Conservation (phyloP, 1,140 invertebrate species). For the Megathymus violae region DNA sequence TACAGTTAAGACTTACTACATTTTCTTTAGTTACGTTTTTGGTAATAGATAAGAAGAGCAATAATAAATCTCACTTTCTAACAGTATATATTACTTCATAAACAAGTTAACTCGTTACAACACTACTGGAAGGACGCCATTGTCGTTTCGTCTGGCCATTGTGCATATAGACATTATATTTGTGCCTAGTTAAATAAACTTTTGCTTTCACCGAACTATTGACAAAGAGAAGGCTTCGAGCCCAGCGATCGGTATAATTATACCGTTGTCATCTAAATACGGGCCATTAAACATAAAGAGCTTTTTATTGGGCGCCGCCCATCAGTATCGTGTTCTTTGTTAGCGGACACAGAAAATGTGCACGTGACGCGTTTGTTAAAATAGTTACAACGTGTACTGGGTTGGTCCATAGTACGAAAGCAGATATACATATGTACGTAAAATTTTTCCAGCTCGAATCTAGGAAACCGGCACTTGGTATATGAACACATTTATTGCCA, state of each 20-base stretch:
- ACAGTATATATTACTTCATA: constrained; percentile 21
- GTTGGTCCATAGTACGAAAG: too few relatives aligned
- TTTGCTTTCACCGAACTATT: constrained; percentile 44
- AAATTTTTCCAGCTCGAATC: too few relatives aligned
- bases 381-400: too few relatives aligned
- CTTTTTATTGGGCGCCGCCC: constrained; percentile 19
- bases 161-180: constrained; percentile 27
- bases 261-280: constrained; percentile 42
- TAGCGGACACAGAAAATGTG: constrained; percentile 2
- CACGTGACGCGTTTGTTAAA: constrained; percentile 14
- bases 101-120: constrained; percentile 4
- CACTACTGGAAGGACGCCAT: constrained; percentile 21
- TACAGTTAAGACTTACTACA: too few relatives aligned
- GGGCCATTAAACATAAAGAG: constrained; percentile 38
- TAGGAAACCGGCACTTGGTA: too few relatives aligned
- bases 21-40: too few relatives aligned
- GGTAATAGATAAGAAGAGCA: background rate
- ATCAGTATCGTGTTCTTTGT: background rate
- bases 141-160: constrained; percentile 33
- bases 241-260: constrained; percentile 36
- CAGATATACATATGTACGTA: too few relatives aligned
- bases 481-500: too few relatives aligned
- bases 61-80: constrained; percentile 25
- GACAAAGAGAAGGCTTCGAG: constrained; percentile 32
- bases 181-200: constrained; percentile 26